phyloP scores from a whole-genome alignment of 2,888 invertebrate species.

The Electrophaes corylata region DNA sequence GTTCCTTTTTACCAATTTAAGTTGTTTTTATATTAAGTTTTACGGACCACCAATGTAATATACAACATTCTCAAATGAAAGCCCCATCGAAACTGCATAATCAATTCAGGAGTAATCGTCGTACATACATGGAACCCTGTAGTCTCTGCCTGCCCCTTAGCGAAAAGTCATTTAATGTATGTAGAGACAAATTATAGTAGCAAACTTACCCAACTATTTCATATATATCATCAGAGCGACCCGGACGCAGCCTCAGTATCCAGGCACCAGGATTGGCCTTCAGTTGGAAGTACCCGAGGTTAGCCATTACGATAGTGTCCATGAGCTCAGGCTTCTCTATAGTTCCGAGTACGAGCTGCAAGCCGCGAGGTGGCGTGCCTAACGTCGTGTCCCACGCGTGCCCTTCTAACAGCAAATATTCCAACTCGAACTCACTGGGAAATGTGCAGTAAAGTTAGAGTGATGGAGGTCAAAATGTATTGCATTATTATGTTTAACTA shows the following conservation, averaged over 20 bases:
- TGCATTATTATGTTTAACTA: no score
- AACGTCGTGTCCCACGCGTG: conserved; percentile 97
- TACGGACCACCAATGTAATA: no score
- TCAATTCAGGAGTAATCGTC: no score
- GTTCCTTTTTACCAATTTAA: no score
- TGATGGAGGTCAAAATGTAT: not conserved
- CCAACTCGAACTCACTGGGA: conserved; percentile 96
- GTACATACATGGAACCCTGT: no score
- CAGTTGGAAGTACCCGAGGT: conserved; percentile 97
- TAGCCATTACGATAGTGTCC: conserved; percentile 99
- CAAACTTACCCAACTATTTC: conserved; percentile 89
- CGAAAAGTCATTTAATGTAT: no score
- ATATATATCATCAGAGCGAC: conserved; percentile 97
- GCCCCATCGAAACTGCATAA: no score
- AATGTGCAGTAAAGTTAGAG: not conserved
- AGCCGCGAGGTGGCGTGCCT: conserved; percentile 97
- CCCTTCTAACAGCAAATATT: conserved; percentile 95
- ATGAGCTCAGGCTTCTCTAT: conserved; percentile 90
- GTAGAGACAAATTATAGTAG: conserved; percentile 1
- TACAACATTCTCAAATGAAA: no score
- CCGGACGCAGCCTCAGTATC: conserved; percentile 94
- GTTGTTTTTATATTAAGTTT: no score
- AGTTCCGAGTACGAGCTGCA: conserved; percentile 97
- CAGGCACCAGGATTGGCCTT: conserved; percentile 99
- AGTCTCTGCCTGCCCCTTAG: no score